phyloP scores from a whole-genome alignment of 2,113 vertebrate genomes.

The Lampris incognitus region DNA sequence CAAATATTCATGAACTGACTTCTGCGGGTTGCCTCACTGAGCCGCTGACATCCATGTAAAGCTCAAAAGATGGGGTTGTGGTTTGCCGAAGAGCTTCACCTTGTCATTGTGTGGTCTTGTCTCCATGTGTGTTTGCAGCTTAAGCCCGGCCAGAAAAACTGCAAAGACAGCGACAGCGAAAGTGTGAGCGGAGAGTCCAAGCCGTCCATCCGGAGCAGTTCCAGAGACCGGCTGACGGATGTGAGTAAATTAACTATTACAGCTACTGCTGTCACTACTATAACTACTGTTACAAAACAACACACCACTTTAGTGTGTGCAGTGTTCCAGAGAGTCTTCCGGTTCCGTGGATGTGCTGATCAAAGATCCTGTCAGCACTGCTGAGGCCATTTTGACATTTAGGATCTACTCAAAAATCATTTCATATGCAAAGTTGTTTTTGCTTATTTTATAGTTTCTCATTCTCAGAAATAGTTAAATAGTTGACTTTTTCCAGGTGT shows the following conservation, averaged over 20 bases:
- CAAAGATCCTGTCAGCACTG: not conserved
- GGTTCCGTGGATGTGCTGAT: too few relatives aligned
- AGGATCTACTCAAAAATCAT: not conserved
- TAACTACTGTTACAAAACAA: not conserved
- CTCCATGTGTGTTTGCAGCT: conserved; percentile 80
- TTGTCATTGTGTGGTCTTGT: conserved; percentile 48
- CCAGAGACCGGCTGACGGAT: conserved; percentile 91
- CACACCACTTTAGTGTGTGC: not conserved
- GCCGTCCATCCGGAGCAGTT: conserved; percentile 90
- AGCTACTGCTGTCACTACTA: not conserved
- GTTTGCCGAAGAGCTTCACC: conserved; percentile 34
- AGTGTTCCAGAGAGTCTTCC: not conserved
- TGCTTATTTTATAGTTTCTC: too few relatives aligned
- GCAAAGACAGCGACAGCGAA: conserved; percentile 93
- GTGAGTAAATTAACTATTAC: conserved; percentile 82
- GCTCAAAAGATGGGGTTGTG: conserved; percentile 41
- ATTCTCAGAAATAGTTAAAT: too few relatives aligned
- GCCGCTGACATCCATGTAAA: conserved; percentile 27
- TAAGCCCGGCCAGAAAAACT: conserved; percentile 91
- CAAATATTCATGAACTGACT: conserved; percentile 68
- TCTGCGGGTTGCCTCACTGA: conserved; percentile 29
- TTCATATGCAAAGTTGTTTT: not conserved
- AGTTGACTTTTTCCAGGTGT: too few relatives aligned
- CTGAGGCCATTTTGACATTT: not conserved
- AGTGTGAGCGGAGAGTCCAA: conserved; percentile 89